Evolutionary conservation across 2,888 invertebrate genomes (phyloP).

Genomic region (Selenia dentaria): DNA sequence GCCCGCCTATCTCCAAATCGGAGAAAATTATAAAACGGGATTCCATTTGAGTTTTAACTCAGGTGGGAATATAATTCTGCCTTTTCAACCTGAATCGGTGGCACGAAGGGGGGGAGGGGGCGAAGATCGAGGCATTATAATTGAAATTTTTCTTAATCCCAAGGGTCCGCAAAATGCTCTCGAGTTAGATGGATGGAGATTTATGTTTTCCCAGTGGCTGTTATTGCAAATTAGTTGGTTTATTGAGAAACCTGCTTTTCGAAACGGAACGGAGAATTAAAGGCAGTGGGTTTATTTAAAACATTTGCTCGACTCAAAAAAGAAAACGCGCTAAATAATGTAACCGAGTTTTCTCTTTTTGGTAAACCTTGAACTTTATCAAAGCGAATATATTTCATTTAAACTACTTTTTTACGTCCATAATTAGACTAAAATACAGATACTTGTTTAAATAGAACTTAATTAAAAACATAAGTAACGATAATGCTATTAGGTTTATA

Average conservation of each 20-base stretch:
- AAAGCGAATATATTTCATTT: too few relatives aligned
- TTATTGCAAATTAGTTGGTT: conserved; percentile 37
- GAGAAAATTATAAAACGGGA: conserved; percentile 63
- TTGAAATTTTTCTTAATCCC: conserved; percentile 70
- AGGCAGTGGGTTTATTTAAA: background rate
- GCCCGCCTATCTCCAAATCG: conserved; percentile 48
- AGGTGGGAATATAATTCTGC: conserved; percentile 42
- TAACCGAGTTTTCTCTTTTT: too few relatives aligned
- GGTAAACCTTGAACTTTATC: too few relatives aligned
- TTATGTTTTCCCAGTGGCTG: conserved; percentile 37
- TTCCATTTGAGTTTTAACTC: conserved; percentile 64
- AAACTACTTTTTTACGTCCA: too few relatives aligned
- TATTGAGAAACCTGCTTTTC: conserved; percentile 19
- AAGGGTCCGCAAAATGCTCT: conserved; percentile 39
- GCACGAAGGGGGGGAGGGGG: conserved; percentile 13
- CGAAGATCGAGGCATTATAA: conserved; percentile 43
- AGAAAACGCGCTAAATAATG: too few relatives aligned
- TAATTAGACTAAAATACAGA: too few relatives aligned
- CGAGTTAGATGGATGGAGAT: conserved; percentile 40
- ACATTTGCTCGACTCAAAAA: too few relatives aligned
- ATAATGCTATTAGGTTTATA: too few relatives aligned
- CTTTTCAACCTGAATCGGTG: conserved; percentile 38
- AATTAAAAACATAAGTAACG: too few relatives aligned
- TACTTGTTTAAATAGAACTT: too few relatives aligned
- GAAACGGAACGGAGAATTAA: background rate